A percentile compares a stretch with the other conserved stretches of the same genome.
phyloP scores from a whole-genome alignment of 2,113 vertebrate genomes.

The Benitochromis conjunctus region DNA sequence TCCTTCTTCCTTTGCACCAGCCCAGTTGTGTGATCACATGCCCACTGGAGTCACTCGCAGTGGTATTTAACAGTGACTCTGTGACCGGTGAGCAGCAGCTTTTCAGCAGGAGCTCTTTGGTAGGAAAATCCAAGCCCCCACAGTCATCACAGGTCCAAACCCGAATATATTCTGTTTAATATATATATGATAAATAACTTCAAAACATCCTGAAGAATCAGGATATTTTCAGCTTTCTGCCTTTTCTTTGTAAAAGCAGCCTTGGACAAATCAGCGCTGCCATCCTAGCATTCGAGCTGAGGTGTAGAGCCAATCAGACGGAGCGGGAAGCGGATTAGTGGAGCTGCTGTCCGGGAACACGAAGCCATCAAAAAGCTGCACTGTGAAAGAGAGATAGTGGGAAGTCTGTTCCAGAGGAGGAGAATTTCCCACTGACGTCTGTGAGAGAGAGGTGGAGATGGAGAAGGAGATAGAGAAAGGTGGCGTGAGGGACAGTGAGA shows the following conservation, averaged over 20 bases:
- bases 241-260: not conserved
- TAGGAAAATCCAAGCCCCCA: rapidly evolving
- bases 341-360: not conserved
- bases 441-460: not conserved
- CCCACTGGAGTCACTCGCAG: not conserved
- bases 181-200: not conserved
- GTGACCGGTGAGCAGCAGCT: not conserved
- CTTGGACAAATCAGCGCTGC: not conserved
- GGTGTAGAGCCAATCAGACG: not conserved
- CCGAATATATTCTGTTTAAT: not conserved
- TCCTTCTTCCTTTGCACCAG: not conserved
- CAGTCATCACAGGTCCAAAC: not conserved
- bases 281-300: not conserved
- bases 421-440: not conserved
- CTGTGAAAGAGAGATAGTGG: not conserved
- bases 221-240: not conserved
- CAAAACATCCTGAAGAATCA: not conserved
- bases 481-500: not conserved
- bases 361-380: not conserved
- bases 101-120: not conserved
- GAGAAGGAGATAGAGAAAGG: not conserved
- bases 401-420: not conserved
- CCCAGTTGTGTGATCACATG: not conserved
- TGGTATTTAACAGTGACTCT: not conserved
- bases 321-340: not conserved